These are phyloP conservation scores for Charanyca ferruginea DNA, from an alignment of 2,888 invertebrate genomes.

Conservation along the genomic window DNA sequence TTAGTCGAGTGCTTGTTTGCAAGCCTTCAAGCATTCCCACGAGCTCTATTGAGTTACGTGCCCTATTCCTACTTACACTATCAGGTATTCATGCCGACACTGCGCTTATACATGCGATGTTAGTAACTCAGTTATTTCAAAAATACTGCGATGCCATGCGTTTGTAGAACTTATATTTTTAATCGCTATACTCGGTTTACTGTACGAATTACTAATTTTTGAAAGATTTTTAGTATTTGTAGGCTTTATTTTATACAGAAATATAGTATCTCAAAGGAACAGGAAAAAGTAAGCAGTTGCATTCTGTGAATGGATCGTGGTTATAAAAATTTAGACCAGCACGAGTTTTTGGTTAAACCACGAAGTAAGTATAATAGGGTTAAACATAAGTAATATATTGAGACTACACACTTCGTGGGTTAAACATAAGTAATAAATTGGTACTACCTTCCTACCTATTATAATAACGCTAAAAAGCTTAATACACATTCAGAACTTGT, in stretches of 20 bases:
- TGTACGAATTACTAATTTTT: background rate
- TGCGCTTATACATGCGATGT: constrained; percentile 11
- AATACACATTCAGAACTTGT: no score
- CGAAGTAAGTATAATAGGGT: no score
- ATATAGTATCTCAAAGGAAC: background rate
- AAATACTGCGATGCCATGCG: background rate
- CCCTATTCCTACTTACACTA: constrained; percentile 33
- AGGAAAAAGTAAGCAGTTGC: background rate
- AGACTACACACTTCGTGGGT: no score
- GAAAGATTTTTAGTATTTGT: background rate
- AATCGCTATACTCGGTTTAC: background rate
- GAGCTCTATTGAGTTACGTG: constrained; percentile 51
- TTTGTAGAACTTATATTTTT: background rate
- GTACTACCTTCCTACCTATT: no score
- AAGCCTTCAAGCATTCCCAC: constrained; percentile 37
- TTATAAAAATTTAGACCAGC: background rate
- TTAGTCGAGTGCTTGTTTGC: constrained; percentile 58
- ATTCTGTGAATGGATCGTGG: background rate
- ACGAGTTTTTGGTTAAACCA: background rate
- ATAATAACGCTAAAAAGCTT: no score
- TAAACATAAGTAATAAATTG: no score
- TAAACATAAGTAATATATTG: no score
- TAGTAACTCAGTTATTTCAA: constrained; percentile 7
- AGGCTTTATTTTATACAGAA: background rate
- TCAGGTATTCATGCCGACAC: constrained; percentile 30